Percentiles rank a stretch among this genome's conserved stretches.
These are phyloP conservation scores for Vulpes lagopus DNA, from an alignment of 2,113 vertebrate species.

Conservation along the genomic window DNA sequence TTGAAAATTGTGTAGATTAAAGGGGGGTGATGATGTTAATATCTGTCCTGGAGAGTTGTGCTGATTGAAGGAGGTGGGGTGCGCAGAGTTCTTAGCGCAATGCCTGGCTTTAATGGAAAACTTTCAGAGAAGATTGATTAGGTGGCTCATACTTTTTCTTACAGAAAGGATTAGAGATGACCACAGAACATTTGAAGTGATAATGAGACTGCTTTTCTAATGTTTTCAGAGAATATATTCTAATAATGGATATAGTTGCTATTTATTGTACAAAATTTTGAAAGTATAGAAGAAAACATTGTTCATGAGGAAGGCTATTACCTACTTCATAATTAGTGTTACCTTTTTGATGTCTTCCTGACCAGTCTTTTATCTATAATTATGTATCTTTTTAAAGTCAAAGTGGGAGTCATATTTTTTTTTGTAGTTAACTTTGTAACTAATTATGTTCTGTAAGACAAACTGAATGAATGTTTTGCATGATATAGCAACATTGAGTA, in stretches of 20 bases:
- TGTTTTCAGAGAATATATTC: slow-evolving; percentile 43
- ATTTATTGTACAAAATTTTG: slow-evolving; percentile 37
- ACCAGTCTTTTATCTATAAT: slow-evolving; percentile 6
- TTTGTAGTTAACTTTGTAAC: slow-evolving; percentile 33
- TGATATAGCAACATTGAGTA: slow-evolving; percentile 15
- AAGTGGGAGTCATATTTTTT: slow-evolving; percentile 5
- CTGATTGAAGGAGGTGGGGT: neutral
- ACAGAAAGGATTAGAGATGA: neutral
- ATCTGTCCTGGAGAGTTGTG: neutral
- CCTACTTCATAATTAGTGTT: neutral
- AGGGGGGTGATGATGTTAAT: neutral
- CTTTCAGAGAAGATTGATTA: neutral
- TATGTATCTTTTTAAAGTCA: slow-evolving; percentile 5
- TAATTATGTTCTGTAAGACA: slow-evolving; percentile 41
- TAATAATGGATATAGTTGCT: slow-evolving; percentile 9
- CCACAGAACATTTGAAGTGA: neutral
- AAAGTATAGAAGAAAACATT: neutral
- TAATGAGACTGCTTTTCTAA: neutral
- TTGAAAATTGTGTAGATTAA: slow-evolving; percentile 38
- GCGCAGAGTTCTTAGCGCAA: neutral
- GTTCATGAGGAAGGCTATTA: neutral
- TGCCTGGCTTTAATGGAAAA: neutral
- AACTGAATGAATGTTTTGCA: slow-evolving; percentile 18
- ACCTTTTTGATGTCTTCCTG: neutral
- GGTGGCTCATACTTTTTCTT: slow-evolving; percentile 37